phyloP scores from a whole-genome alignment of 2,888 invertebrate species.

The Ptilodon capucinus region DNA sequence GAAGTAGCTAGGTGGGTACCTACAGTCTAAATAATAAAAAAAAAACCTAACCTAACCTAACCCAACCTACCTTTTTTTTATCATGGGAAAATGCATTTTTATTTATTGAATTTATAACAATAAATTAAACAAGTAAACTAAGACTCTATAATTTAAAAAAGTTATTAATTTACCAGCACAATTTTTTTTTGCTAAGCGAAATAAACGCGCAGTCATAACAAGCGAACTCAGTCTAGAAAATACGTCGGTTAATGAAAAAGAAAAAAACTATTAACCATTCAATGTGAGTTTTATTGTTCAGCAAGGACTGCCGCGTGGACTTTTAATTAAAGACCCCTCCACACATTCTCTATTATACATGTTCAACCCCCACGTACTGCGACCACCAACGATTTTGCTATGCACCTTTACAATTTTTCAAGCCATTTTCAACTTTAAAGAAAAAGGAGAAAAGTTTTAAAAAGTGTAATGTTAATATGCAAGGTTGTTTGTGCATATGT shows the following conservation, averaged over 20 bases:
- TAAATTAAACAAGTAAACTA: too few species aligned
- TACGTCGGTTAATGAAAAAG: slow-evolving; percentile 45
- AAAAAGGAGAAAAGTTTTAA: background rate
- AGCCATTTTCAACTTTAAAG: background rate
- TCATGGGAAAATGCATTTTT: too few species aligned
- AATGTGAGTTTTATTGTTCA: slow-evolving; percentile 68
- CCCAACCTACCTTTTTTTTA: too few species aligned
- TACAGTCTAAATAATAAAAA: too few species aligned
- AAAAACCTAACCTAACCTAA: too few species aligned
- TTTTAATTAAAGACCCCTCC: slow-evolving; percentile 77
- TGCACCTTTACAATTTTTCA: background rate
- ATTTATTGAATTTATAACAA: too few species aligned
- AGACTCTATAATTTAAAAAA: too few species aligned
- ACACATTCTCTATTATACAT: slow-evolving; percentile 68
- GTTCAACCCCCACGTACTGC: slow-evolving; percentile 54
- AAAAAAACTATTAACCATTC: slow-evolving; percentile 58
- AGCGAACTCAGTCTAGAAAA: slow-evolving; percentile 26
- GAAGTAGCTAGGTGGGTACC: too few species aligned
- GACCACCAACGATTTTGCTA: background rate
- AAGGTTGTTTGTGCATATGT: background rate
- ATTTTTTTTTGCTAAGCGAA: background rate
- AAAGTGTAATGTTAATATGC: background rate
- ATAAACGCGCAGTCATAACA: slow-evolving; percentile 11
- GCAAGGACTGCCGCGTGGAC: slow-evolving; percentile 62
- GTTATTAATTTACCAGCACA: background rate